phyloP scores from a whole-genome alignment of 2,113 vertebrate genomes.

The Psittacula cyanocephala region DNA sequence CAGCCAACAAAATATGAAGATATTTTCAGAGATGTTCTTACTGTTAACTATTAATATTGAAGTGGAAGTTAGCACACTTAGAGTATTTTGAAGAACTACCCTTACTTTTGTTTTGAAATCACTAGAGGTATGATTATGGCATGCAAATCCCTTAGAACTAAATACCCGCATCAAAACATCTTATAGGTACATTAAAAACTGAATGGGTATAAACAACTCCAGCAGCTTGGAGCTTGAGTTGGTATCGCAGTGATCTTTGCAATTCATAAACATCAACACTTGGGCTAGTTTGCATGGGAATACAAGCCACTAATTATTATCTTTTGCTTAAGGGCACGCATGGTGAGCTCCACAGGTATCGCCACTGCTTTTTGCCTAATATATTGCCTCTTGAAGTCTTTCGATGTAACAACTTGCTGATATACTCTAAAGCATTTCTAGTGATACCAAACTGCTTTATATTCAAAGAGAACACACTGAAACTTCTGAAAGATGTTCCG shows the following conservation, averaged over 20 bases:
- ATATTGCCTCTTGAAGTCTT: constrained; percentile 66
- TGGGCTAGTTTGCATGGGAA: constrained; percentile 65
- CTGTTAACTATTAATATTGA: constrained; percentile 38
- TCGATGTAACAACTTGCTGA: constrained; percentile 18
- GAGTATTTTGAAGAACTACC: constrained; percentile 50
- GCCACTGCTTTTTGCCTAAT: constrained; percentile 43
- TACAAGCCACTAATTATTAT: constrained; percentile 76
- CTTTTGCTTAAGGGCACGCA: constrained; percentile 77
- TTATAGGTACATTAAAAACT: constrained; percentile 76
- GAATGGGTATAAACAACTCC: constrained; percentile 74
- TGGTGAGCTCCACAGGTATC: constrained; percentile 76
- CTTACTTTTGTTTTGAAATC: constrained; percentile 63
- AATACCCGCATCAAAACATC: constrained; percentile 71
- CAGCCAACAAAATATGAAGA: not conserved
- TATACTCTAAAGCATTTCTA: constrained; percentile 35
- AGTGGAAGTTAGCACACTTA: constrained; percentile 56
- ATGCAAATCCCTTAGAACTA: constrained; percentile 61
- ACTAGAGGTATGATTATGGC: constrained; percentile 52
- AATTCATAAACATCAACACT: constrained; percentile 66
- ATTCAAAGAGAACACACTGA: constrained; percentile 16
- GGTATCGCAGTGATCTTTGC: constrained; percentile 56
- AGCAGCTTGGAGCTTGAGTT: constrained; percentile 47
- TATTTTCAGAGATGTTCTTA: constrained; percentile 25
- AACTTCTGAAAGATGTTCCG: constrained; percentile 31
- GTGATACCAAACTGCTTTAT: constrained; percentile 34